phyloP scores from a whole-genome alignment of 35 echinoderm and acorn worm species.

The Nesometra sesokonis region DNA sequence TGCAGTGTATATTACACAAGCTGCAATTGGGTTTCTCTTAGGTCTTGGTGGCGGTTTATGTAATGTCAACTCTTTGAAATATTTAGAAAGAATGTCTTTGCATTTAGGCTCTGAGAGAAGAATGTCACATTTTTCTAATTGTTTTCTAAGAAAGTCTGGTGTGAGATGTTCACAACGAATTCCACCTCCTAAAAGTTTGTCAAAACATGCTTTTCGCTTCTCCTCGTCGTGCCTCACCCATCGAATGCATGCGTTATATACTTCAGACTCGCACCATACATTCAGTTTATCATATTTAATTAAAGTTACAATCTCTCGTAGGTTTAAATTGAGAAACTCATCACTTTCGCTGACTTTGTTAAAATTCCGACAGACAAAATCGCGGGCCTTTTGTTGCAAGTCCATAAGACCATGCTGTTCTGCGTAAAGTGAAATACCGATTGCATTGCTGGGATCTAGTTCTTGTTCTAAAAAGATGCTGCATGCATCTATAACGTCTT shows the following conservation, averaged over 20 bases:
- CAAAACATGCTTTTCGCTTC: conserved; percentile 52
- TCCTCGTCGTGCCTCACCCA: conserved; percentile 76
- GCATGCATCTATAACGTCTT: conserved; percentile 68
- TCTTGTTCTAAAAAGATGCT: conserved; percentile 76
- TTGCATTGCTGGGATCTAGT: conserved; percentile 88
- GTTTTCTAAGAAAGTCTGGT: conserved; percentile 77
- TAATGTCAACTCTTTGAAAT: conserved; percentile 79
- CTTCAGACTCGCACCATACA: conserved; percentile 90
- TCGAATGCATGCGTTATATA: conserved; percentile 78
- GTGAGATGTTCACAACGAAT: conserved; percentile 77
- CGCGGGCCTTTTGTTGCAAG: conserved; percentile 39
- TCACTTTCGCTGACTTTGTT: conserved; percentile 80
- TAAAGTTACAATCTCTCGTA: conserved; percentile 51
- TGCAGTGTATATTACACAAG: conserved; percentile 81
- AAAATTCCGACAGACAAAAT: conserved; percentile 77
- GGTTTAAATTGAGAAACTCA: conserved; percentile 82
- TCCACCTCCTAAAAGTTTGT: conserved; percentile 73
- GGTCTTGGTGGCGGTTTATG: conserved; percentile 49
- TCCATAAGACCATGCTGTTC: conserved; percentile 49
- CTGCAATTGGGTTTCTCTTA: conserved; percentile 59
- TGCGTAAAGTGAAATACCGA: conserved; percentile 80
- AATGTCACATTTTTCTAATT: conserved; percentile 79
- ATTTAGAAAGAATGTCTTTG: conserved; percentile 83
- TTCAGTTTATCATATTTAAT: conserved; percentile 79
- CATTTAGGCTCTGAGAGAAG: conserved; percentile 56